phyloP scores from a whole-genome alignment of 1,140 invertebrate genomes.

The Stegodyphus dumicola region DNA sequence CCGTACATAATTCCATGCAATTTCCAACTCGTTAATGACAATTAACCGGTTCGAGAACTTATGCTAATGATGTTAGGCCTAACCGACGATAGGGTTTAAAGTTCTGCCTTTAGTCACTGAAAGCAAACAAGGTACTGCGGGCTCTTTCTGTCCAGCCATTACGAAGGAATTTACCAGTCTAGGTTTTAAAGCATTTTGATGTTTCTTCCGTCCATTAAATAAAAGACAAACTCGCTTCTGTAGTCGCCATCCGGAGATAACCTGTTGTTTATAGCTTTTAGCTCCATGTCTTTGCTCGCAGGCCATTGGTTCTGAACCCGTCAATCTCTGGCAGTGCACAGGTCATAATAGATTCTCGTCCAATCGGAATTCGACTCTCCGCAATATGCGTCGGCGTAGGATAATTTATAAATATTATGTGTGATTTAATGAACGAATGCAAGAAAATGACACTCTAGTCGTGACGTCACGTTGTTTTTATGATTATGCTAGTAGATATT shows the following conservation, averaged over 20 bases:
- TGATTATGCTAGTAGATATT: background rate
- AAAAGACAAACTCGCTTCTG: conserved; percentile 56
- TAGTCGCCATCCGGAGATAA: conserved; percentile 59
- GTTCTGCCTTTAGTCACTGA: conserved; percentile 40
- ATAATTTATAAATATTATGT: conserved; percentile 58
- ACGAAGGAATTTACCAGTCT: conserved; percentile 58
- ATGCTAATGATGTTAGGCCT: conserved; percentile 26
- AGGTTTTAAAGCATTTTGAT: conserved; percentile 62
- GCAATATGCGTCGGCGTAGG: conserved; percentile 52
- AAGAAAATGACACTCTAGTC: background rate
- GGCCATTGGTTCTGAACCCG: conserved; percentile 52
- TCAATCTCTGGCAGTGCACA: conserved; percentile 49
- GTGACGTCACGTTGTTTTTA: conserved; percentile 26
- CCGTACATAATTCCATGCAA: too few relatives aligned
- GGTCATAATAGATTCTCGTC: conserved; percentile 54
- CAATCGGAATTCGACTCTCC: conserved; percentile 34
- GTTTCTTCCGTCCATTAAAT: conserved; percentile 60
- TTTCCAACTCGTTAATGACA: too few relatives aligned
- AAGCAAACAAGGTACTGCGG: conserved; percentile 54
- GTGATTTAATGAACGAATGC: conserved; percentile 56
- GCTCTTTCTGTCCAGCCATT: conserved; percentile 53
- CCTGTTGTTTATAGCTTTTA: conserved; percentile 59
- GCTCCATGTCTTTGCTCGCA: conserved; percentile 44
- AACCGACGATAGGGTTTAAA: conserved; percentile 41
- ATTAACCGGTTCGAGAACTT: background rate